Conservation (phyloP, 37 sponge, comb jelly and placozoan species). For the Eunapius fragilis region DNA sequence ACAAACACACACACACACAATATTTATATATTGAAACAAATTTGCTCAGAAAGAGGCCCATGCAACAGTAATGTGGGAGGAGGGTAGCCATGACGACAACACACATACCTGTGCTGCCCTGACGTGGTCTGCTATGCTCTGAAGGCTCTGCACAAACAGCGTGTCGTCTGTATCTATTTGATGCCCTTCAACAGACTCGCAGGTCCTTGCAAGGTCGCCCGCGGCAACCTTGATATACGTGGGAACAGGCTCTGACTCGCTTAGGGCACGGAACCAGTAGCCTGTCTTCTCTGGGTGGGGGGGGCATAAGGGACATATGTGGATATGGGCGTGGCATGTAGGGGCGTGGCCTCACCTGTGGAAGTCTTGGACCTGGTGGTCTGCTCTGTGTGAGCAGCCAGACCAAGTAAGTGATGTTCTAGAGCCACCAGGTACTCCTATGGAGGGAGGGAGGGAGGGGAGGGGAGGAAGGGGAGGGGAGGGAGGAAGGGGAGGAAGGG, state of each 20-base stretch:
- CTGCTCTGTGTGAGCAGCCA: conserved; percentile 56
- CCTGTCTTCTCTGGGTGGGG: conserved; percentile 10
- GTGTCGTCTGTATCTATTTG: conserved; percentile 60
- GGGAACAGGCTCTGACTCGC: conserved; percentile 44
- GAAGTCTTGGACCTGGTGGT: conserved; percentile 11
- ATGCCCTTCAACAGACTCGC: conserved; percentile 57
- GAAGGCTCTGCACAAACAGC: conserved; percentile 69
- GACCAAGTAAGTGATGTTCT: conserved; percentile 64
- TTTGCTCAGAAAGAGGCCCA: too few species aligned
- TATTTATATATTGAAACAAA: too few species aligned
- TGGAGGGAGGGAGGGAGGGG: too few species aligned
- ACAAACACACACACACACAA: background rate
- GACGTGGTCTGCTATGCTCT: conserved; percentile 71
- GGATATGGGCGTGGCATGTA: too few species aligned
- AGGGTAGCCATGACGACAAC: too few species aligned
- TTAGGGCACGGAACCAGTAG: conserved; percentile 64
- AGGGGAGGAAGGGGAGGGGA: too few species aligned
- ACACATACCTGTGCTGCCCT: conserved; percentile 57
- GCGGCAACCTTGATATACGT: conserved; percentile 75
- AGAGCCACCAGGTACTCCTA: conserved; percentile 16
- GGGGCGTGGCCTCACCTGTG: background rate
- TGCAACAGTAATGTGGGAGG: too few species aligned
- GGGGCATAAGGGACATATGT: background rate
- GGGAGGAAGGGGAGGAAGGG: too few species aligned
- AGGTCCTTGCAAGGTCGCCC: conserved; percentile 49